Evolutionary conservation across 2,888 invertebrate species (phyloP), one percentile per base, ranked within the genome.

Genomic region (Homarus gammarus): DNA sequence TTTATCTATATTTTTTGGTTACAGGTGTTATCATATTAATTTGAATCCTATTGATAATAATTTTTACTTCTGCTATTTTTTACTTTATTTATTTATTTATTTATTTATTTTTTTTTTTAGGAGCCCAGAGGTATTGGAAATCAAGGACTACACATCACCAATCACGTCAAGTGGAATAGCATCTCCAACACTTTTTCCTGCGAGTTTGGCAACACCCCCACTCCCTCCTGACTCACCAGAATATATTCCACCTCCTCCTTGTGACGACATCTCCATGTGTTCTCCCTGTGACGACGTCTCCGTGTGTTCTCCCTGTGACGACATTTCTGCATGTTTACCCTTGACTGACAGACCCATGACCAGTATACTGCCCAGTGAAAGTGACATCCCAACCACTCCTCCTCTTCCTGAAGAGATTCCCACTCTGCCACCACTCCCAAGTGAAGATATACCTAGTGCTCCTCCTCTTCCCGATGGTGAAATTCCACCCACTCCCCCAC

Each of bases 401-500:
- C 49, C 49, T 40, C 31, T 79, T n/a, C 36, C 73, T 36, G 85
- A 36, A 56, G 81, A 87, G 15, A 81, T 72, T 40, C 87, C 91
- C 15, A n/a, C 84, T 0, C 78, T 85, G 27, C 89, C 91, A 27
- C 91, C 91, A 0, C 82, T 61, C 27, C 91, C 91, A 18, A 70
- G 68, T 51, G 72, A 72, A 12, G 84, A 84, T 18, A 61, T 73
- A 22, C 84, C 91, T 33, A 40, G 84, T 33, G 86, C 90, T 31
- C 85, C 90, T 64, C 88, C 88, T 22, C 61, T 68, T 22, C 89
- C 89, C 15, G 72, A 70, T 33, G 72, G 56, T 44, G 44, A 68
- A 44, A 27, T 22, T 31, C 83, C 83, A 18, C n/a, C 70, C 49
- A 44, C 33, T 49, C 36, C 81, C 40, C 81, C 70, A 33, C 78